Evolutionary conservation across 2,113 vertebrate genomes (phyloP).

Genomic region (Callorhinus ursinus): DNA sequence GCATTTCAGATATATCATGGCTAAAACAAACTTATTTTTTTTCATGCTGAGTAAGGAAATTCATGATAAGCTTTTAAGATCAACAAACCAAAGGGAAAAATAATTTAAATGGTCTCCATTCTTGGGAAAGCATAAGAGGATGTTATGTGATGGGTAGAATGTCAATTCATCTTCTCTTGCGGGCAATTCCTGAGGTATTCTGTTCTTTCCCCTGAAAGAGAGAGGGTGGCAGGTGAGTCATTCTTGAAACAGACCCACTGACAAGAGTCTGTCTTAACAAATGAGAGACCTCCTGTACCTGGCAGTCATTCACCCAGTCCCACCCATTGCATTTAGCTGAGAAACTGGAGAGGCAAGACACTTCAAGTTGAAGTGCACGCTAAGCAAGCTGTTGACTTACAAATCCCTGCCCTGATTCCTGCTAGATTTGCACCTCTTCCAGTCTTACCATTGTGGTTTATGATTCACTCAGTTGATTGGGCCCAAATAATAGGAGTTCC

Average conservation of each 20-base stretch:
- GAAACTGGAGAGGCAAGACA: background rate
- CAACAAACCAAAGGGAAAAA: background rate
- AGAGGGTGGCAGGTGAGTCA: background rate
- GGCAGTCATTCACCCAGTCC: background rate
- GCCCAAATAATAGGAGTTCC: background rate
- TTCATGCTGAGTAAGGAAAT: background rate
- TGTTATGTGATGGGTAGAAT: background rate
- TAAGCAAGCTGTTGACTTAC: background rate
- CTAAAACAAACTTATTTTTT: background rate
- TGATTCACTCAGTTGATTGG: background rate
- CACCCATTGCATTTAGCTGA: background rate
- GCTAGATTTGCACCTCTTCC: background rate
- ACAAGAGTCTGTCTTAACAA: background rate
- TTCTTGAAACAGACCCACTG: background rate
- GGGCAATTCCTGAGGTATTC: background rate
- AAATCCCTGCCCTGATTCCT: background rate
- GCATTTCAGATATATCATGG: conserved; percentile 29
- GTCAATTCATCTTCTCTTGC: conserved; percentile 3
- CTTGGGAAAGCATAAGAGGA: background rate
- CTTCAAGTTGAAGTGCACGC: background rate
- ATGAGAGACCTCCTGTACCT: background rate
- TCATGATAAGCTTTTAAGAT: conserved; percentile 32
- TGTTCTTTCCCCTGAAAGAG: background rate
- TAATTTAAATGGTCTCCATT: conserved; percentile 27
- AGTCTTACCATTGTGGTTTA: background rate